These are phyloP conservation scores for Arizona elegans DNA, from an alignment of 2,113 vertebrate genomes.

Conservation along the genomic window DNA sequence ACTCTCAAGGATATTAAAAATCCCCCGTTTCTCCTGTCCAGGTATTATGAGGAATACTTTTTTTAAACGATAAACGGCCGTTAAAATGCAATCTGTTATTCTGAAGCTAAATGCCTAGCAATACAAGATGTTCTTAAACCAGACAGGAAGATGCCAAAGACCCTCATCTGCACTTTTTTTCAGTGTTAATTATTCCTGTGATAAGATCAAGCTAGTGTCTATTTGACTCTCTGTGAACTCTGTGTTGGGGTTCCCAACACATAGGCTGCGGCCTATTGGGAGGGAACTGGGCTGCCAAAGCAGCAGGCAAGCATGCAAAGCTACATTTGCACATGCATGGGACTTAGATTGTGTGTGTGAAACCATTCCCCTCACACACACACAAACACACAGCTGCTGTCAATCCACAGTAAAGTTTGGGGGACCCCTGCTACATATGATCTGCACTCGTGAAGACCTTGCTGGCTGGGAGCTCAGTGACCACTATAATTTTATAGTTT, in stretches of 20 bases:
- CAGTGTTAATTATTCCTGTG: not conserved
- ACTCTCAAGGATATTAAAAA: not conserved
- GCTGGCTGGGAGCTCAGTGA: not conserved
- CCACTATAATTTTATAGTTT: not conserved
- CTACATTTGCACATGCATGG: not conserved
- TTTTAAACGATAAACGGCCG: not conserved
- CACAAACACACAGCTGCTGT: too few relatives aligned
- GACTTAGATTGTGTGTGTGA: not conserved
- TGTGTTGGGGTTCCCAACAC: not conserved
- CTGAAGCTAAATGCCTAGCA: not conserved
- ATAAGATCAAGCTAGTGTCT: not conserved
- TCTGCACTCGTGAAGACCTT: not conserved
- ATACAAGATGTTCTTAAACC: not conserved
- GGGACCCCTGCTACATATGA: not conserved
- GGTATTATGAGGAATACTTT: not conserved
- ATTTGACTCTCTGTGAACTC: not conserved
- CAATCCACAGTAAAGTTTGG: not conserved
- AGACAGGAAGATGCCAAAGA: not conserved
- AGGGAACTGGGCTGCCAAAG: too few relatives aligned
- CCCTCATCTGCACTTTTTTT: not conserved
- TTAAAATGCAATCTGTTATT: not conserved
- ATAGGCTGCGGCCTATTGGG: not conserved
- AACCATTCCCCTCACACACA: too few relatives aligned
- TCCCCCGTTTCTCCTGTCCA: not conserved
- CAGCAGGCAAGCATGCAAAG: not conserved